Evolutionary conservation across 2,888 invertebrate species (phyloP), one percentile per base, ranked within the genome.

Genomic region (Glaucopsyche alexis): DNA sequence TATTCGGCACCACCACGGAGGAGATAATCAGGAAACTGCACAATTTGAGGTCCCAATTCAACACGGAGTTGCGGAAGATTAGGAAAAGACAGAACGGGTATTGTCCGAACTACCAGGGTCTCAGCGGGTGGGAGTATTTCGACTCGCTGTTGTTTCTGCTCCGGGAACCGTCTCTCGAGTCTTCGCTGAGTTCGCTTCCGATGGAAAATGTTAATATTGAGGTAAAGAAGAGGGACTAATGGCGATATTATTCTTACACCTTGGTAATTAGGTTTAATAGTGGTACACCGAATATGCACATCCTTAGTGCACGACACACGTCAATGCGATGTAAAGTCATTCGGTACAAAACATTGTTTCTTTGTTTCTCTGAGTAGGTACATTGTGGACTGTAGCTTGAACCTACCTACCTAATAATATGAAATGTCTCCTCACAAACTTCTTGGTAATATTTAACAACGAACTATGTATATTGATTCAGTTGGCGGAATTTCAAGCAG

Each of bases 401-500:
- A 29, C n/a, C n/a, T n/a, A n/a, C n/a, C n/a, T n/a, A n/a, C n/a
- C n/a, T n/a, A n/a, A n/a, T n/a, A 29, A 29, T 29, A 29, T 29
- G 29, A 29, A 29, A 29, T 29, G 29, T 29, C 29, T 29, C 29
- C 29, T 29, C 29, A 29, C 29, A 29, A 29, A 52, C 8, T 52
- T 16, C 52, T 4, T 50, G 7, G 7, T n/a, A 50, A 49, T 13
- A 14, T n/a, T 50, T 11, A 45, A 45, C 45, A 9, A 45, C 45
- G 7, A 29, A 29, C 4, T 4, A 29, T 29, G 29, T 29, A 29
- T 29, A 29, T 29, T 29, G 29, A 50, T 55, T 47, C 76, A 91
- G 91, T 77, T 91, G n/a, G 90, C 91, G 14, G 90, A 90, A 77
- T 91, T 91, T 73, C 91, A 91, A 88, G 90, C 88, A 0, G 83